These are phyloP conservation scores for Hyaena hyaena DNA, from an alignment of 2,113 vertebrate genomes.

Conservation along the genomic window DNA sequence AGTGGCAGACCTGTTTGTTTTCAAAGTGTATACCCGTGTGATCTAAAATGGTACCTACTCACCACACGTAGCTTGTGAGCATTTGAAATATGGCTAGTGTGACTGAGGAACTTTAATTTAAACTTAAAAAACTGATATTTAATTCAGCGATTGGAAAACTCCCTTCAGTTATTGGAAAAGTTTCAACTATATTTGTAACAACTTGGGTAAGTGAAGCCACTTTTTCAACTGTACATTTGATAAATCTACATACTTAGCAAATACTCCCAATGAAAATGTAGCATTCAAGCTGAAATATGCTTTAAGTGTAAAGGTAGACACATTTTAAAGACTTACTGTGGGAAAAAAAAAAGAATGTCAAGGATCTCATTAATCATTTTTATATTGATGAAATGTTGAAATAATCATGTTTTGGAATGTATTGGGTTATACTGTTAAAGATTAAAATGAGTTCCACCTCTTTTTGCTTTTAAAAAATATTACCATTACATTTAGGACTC, in stretches of 20 bases:
- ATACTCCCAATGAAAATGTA: neutral
- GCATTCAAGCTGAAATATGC: neutral
- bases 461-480: neutral
- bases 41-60: too few species aligned
- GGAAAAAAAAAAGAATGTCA: neutral
- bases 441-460: neutral
- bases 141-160: constrained; percentile 3
- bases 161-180: neutral
- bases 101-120: neutral
- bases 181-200: neutral
- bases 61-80: neutral
- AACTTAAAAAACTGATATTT: neutral
- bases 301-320: neutral
- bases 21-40: neutral
- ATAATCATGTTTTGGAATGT: neutral
- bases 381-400: constrained; percentile 12
- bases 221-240: neutral
- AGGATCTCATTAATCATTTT: neutral
- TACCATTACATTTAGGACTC: neutral
- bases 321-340: neutral
- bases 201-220: neutral
- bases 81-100: neutral
- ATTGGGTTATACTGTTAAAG: constrained; percentile 6
- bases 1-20: neutral
- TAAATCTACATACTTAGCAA: neutral